Conservation (phyloP, 2,797 vertebrate species). For the Dicrostonyx torquatus region DNA sequence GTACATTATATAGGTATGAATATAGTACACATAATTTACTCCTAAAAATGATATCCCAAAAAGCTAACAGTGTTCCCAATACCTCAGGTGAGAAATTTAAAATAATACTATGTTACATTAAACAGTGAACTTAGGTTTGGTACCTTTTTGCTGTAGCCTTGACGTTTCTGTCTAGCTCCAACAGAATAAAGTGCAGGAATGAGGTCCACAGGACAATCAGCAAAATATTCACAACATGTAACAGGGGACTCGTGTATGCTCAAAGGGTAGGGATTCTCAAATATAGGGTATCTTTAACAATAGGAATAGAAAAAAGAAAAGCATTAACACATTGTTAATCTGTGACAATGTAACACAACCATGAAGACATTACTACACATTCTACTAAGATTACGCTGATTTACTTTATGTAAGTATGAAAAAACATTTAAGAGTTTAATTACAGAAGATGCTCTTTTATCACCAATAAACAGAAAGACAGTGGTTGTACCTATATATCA, state of each 20-base stretch:
- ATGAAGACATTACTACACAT: background rate
- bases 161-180: slow-evolving; percentile 97
- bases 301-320: slow-evolving; percentile 58
- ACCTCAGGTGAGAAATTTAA: slow-evolving; percentile 33
- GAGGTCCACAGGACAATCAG: slow-evolving; percentile 98
- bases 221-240: slow-evolving; percentile 98
- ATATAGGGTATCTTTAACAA: slow-evolving; percentile 95
- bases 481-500: background rate
- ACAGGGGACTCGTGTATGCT: slow-evolving; percentile 98
- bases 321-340: slow-evolving; percentile 35
- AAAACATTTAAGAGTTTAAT: background rate
- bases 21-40: slow-evolving; percentile 18
- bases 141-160: slow-evolving; percentile 99
- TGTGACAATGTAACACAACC: background rate
- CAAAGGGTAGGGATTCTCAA: slow-evolving; percentile 99
- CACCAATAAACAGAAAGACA: background rate
- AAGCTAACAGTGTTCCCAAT: background rate
- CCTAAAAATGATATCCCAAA: slow-evolving; percentile 23
- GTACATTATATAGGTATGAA: background rate
- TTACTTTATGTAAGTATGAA: slow-evolving; percentile 5
- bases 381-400: background rate
- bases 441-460: background rate
- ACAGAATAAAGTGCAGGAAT: slow-evolving; percentile 99
- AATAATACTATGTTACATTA: slow-evolving; percentile 25
- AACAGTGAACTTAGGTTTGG: slow-evolving; percentile 41